phyloP scores from a whole-genome alignment of 2,797 vertebrate species.

The Clamator glandarius region DNA sequence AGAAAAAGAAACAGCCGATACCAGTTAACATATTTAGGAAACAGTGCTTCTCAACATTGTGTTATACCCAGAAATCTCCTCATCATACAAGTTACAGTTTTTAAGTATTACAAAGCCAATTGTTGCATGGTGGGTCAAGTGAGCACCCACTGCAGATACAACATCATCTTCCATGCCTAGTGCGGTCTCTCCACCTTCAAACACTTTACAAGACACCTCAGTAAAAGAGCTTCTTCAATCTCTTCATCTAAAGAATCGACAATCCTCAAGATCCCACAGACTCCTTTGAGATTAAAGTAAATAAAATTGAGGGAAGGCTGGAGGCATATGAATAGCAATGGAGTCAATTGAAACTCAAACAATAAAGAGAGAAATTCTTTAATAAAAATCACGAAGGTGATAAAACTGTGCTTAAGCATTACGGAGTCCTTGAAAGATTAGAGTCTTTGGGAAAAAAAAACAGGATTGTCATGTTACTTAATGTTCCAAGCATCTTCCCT shows the following conservation, averaged over 20 bases:
- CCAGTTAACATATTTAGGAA: background rate
- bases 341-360: constrained; percentile 59
- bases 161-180: background rate
- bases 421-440: constrained; percentile 16
- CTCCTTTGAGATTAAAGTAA: constrained; percentile 67
- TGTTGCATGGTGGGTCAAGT: background rate
- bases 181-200: background rate
- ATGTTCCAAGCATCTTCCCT: background rate
- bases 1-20: background rate
- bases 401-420: constrained; percentile 38
- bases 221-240: constrained; percentile 45
- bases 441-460: background rate
- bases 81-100: background rate
- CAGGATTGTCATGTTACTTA: background rate
- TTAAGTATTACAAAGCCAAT: background rate
- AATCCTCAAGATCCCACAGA: constrained; percentile 42
- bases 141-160: background rate
- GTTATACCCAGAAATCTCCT: background rate
- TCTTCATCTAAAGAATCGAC: constrained; percentile 74
- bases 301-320: constrained; percentile 63
- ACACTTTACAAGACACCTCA: constrained; percentile 10
- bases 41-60: background rate
- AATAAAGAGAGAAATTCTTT: constrained; percentile 53
- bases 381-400: constrained; percentile 54
- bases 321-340: constrained; percentile 55